Percentiles rank a stretch among this genome's conserved stretches.
phyloP scores from a whole-genome alignment of 2,797 vertebrate genomes.

The Xenops minutus region DNA sequence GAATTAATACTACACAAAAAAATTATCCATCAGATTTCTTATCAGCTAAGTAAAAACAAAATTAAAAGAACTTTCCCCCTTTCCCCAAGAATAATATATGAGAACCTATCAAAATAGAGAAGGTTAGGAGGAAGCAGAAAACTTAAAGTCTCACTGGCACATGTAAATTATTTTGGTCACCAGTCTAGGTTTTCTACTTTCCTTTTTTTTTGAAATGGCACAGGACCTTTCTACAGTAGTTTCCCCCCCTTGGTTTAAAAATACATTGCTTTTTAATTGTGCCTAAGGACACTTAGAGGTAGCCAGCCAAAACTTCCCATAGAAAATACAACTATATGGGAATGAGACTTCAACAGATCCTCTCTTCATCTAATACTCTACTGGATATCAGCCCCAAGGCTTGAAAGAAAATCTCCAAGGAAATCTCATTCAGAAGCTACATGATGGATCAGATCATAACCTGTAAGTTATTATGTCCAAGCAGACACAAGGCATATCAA shows the following conservation, averaged over 20 bases:
- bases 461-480: neutral
- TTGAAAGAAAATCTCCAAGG: neutral
- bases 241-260: neutral
- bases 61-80: neutral
- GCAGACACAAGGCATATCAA: neutral
- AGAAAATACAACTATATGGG: neutral
- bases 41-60: neutral
- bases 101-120: neutral
- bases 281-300: neutral
- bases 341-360: neutral
- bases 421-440: neutral
- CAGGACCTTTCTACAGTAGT: neutral
- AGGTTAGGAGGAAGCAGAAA: neutral
- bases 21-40: neutral
- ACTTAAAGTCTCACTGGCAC: neutral
- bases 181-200: neutral
- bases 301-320: neutral
- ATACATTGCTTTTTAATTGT: neutral
- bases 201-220: neutral
- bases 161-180: neutral
- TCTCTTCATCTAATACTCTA: neutral
- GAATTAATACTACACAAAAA: neutral
- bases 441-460: neutral
- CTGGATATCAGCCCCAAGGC: neutral
- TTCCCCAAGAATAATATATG: neutral